Evolutionary conservation across 1,140 invertebrate genomes (phyloP).

Genomic region (Atta texana): DNA sequence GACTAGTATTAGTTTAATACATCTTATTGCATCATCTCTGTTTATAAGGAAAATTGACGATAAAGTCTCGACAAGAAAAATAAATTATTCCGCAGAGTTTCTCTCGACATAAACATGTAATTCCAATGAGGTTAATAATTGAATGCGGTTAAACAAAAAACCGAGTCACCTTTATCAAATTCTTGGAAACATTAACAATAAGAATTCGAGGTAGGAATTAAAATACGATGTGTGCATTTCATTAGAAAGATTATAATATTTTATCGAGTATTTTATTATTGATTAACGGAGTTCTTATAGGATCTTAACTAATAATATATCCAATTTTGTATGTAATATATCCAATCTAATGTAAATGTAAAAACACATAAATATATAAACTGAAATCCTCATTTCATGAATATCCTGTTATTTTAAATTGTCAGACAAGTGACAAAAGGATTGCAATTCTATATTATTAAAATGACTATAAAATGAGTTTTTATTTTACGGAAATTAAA

Average conservation of each 20-base stretch:
- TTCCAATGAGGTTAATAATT: constrained; percentile 26
- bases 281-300: background rate
- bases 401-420: background rate
- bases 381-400: background rate
- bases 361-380: background rate
- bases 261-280: background rate
- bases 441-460: background rate
- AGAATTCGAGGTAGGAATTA: background rate
- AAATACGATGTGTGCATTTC: background rate
- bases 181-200: constrained; percentile 32
- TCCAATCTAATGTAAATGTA: background rate
- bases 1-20: background rate
- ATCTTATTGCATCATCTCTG: constrained; percentile 1
- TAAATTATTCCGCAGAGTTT: constrained; percentile 22
- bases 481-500: background rate
- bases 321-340: too few species aligned
- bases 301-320: background rate
- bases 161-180: constrained; percentile 40
- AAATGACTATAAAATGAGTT: background rate
- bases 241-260: too few species aligned
- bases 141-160: constrained; percentile 38
- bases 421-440: background rate
- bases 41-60: background rate
- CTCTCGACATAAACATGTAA: constrained; percentile 4
- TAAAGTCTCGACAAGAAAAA: constrained; percentile 15